Evolutionary conservation across 2,113 vertebrate species (phyloP), one percentile per base, ranked within the genome.

Genomic region (Sakesphorus luctuosus): DNA sequence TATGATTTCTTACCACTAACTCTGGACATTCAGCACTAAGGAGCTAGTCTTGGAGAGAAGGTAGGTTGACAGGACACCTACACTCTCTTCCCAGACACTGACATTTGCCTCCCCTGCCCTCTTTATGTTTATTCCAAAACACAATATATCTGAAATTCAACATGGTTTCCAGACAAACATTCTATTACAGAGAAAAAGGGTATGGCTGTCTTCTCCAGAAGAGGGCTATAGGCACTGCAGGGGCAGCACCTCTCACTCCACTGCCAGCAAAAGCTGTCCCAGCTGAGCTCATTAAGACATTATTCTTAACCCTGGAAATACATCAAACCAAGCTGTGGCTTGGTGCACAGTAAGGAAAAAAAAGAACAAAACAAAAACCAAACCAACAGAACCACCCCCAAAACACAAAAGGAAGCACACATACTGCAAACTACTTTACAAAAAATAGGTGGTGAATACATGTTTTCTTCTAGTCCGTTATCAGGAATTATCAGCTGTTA

Each of bases 261-360:
- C 8, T 3, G 0, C 5, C 3, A 4, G 31, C 28, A 28, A 1
- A 1, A n/a, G 28, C 33, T 40, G 72, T 49, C 44, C 38, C 11
- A 61, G 16, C 9, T 1, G 1, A 88, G 36, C 38, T 53, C 36
- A 47, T 35, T 18, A 23, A 12, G 25, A 44, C 21, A 10, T 29
- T 49, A n/a, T 21, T 90, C 77, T 58, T 58, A 61, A 74, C 24
- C n/a, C 35, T 13, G 31, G 33, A 85, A 92, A 67, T 29, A 14
- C 4, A 81, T 35, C 24, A 35, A 69, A 56, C 23, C n/a, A 79
- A 82, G 65, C 1, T 55, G 23, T 20, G 66, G 36, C 21, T 75
- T 58, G 7, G 21, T 61, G 11, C 20, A 5, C 4, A 47, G 6
- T 2, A 19, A 47, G 13, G 9, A 63, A 43, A 43, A 74, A 52